phyloP scores from a whole-genome alignment of 2,113 vertebrate genomes.

The Sinosuthora webbiana region DNA sequence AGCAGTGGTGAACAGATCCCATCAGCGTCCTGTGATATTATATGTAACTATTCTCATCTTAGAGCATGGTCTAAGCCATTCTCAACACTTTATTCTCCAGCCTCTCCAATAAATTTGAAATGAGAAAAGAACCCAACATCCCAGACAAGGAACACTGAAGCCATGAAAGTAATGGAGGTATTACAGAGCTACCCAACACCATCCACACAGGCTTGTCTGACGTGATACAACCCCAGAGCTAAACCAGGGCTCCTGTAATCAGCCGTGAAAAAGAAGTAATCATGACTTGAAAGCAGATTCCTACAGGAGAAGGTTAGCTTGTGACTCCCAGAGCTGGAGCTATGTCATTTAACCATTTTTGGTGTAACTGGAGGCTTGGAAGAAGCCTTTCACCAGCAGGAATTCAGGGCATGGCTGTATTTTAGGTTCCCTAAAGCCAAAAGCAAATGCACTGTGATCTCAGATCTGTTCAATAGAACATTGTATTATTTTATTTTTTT shows the following conservation, averaged over 20 bases:
- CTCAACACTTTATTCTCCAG: not conserved
- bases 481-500: not conserved
- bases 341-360: not conserved
- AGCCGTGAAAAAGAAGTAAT: not conserved
- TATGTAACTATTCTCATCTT: not conserved
- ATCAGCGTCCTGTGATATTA: rapidly evolving
- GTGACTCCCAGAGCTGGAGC: not conserved
- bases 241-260: not conserved
- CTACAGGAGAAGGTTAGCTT: not conserved
- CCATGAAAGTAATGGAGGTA: not conserved
- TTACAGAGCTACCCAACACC: not conserved
- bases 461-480: not conserved
- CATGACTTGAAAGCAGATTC: not conserved
- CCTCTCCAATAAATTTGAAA: not conserved
- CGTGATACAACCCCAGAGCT: not conserved
- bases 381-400: not conserved
- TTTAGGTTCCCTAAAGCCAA: not conserved
- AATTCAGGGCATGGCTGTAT: not conserved
- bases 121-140: not conserved
- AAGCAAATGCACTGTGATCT: slow-evolving; percentile 15
- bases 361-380: not conserved
- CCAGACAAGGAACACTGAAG: not conserved
- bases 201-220: not conserved
- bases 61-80: not conserved
- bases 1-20: not conserved